These are phyloP conservation scores for Sorex maritimensis DNA, from an alignment of 2,797 vertebrate species.

Conservation along the genomic window DNA sequence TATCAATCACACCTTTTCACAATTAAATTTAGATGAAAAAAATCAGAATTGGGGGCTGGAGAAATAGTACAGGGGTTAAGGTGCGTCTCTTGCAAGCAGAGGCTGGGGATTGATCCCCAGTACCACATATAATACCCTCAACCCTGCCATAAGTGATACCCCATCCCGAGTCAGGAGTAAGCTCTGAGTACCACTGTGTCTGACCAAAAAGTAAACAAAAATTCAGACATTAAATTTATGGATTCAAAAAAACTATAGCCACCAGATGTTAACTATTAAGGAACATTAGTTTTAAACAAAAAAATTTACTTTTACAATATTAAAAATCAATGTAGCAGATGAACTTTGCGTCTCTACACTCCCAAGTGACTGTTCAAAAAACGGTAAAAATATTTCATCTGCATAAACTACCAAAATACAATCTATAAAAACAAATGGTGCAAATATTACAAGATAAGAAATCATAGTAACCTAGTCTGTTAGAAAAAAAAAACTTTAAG, in stretches of 20 bases:
- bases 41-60: too few relatives aligned
- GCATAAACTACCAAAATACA: conserved; percentile 35
- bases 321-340: conserved; percentile 33
- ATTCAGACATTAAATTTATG: conserved; percentile 46
- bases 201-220: too few relatives aligned
- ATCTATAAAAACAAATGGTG: neutral
- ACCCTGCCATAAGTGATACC: too few relatives aligned
- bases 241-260: neutral
- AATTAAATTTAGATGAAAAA: conserved; percentile 59
- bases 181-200: too few relatives aligned
- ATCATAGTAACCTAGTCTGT: neutral
- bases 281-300: conserved; percentile 54
- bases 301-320: conserved; percentile 20
- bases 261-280: neutral
- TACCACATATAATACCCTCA: too few relatives aligned
- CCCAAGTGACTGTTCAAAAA: conserved; percentile 67
- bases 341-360: conserved; percentile 21
- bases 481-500: neutral
- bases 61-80: too few relatives aligned
- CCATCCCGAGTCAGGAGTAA: too few relatives aligned
- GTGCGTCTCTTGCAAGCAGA: too few relatives aligned
- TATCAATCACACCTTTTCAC: conserved; percentile 52
- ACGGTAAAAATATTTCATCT: conserved; percentile 60
- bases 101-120: too few relatives aligned
- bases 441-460: conserved; percentile 47